Percentiles rank a stretch among this genome's conserved stretches.
Evolutionary conservation across 2,113 vertebrate genomes (phyloP).

Genomic region (Meles meles): DNA sequence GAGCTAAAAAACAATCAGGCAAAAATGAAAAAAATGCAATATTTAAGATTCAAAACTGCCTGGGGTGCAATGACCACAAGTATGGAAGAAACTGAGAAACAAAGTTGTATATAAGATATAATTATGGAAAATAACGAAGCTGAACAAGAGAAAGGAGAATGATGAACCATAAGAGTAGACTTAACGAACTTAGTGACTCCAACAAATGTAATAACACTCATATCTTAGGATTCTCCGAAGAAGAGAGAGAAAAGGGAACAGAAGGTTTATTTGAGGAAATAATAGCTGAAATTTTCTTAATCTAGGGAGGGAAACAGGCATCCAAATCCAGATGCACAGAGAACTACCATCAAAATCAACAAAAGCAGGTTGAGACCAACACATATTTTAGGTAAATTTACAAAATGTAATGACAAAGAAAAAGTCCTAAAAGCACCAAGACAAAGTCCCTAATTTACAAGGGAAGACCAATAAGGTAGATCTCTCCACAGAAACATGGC

Average conservation of each 20-base stretch:
- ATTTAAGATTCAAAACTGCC: not conserved
- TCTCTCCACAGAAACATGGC: not conserved
- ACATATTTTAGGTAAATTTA: not conserved
- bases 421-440: not conserved
- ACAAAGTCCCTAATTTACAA: not conserved
- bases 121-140: not conserved
- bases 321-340: not conserved
- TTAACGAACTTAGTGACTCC: too few species aligned
- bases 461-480: not conserved
- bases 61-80: not conserved
- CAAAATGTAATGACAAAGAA: not conserved
- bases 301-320: not conserved
- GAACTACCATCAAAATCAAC: not conserved
- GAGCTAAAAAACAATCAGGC: not conserved
- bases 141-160: too few species aligned
- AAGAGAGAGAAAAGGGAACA: not conserved
- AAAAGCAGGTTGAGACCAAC: not conserved
- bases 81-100: not conserved
- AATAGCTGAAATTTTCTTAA: not conserved
- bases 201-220: too few species aligned
- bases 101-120: not conserved
- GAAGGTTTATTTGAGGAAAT: not conserved
- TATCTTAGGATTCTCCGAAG: not conserved
- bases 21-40: not conserved
- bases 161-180: too few species aligned